Percentiles rank a stretch among this genome's conserved stretches.
Evolutionary conservation across 30 jellyfish, hydroid and myxozoan species (phyloP).

Genomic region (Chironex yamaguchii): DNA sequence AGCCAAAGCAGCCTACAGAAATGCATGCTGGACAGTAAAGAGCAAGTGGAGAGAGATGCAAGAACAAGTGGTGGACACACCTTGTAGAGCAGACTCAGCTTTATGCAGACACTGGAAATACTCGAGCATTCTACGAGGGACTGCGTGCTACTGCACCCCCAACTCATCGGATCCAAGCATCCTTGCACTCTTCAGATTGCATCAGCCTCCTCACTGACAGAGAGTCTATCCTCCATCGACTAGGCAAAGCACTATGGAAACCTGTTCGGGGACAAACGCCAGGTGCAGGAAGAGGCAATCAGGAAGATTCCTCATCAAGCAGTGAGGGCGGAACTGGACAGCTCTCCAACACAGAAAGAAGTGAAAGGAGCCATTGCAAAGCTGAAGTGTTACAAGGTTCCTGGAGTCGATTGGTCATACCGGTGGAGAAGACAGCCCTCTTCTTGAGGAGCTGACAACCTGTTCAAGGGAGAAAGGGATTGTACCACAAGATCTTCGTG

Average conservation of each 20-base stretch:
- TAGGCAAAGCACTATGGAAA: not conserved
- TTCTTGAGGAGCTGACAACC: not conserved
- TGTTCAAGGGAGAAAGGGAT: not conserved
- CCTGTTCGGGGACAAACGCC: not conserved
- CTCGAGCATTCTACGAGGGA: not conserved
- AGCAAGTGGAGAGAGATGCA: not conserved
- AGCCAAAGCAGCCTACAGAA: not conserved
- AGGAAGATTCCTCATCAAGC: not conserved
- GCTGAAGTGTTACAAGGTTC: not conserved
- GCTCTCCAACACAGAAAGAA: not conserved
- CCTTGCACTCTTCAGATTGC: not conserved
- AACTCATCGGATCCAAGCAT: not conserved
- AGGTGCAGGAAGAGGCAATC: not conserved
- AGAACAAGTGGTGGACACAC: not conserved
- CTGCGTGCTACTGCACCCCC: too few species aligned
- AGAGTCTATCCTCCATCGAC: not conserved
- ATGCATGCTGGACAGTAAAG: not conserved
- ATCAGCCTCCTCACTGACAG: not conserved
- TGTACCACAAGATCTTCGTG: not conserved
- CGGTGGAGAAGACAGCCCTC: not conserved
- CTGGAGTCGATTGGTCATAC: not conserved
- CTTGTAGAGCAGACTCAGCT: not conserved
- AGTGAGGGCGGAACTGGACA: not conserved
- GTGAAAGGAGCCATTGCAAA: not conserved
- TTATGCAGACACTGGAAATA: not conserved